Base-by-base conservation (phyloP, 2,888 invertebrate species). In the Cataglyphis albicans region DNA sequence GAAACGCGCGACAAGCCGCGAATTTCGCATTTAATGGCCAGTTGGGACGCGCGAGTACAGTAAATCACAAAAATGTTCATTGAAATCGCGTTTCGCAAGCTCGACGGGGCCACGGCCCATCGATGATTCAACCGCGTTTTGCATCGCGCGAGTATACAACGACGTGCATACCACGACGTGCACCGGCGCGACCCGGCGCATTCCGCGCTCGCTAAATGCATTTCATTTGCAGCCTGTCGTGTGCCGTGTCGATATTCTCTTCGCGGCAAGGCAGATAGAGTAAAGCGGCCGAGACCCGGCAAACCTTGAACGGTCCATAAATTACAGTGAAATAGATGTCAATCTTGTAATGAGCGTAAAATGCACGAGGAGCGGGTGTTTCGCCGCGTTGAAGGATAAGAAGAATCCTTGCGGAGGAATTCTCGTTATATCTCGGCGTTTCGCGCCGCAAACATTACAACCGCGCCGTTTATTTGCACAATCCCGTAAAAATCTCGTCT, bases 291-390 rank as follows among this genome's bases (percentile, higher is more conserved):
- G 70, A 82, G 74, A 81, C 55, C 21, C 38, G 76, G 68, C 3
- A 81, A 82, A 83, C 81, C 73, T 83, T 80, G 84, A 73, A 65
- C 86, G 88, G 86, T 87, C 83, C 88, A 86, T 91, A 89, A 92
- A 91, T 92, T 89, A 89, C 86, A 82, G 52, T 81, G 87, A 89
- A 91, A 91, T 92, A 92, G 91, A 92, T 88, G 91, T 90, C 90
- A 90, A 89, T 78, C 76, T 67, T 81, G 86, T 91, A 92, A 92
- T 89, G 91, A 91, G 88, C 91, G 76, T 89, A 89, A 90, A 88
- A 86, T 91, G 88, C 74, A 57, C 4, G 10, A 64, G 81, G 64
- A 48, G 29, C 29, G 75, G 85, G 38, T 52, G 76, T 73, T 81
- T 82, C 82, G 61, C 78, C 72, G 73, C 63, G 82, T 74, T 80